Percentiles rank a stretch among this genome's conserved stretches.
Conservation (phyloP, 2,113 vertebrate species). For the Lamprotornis superbus region DNA sequence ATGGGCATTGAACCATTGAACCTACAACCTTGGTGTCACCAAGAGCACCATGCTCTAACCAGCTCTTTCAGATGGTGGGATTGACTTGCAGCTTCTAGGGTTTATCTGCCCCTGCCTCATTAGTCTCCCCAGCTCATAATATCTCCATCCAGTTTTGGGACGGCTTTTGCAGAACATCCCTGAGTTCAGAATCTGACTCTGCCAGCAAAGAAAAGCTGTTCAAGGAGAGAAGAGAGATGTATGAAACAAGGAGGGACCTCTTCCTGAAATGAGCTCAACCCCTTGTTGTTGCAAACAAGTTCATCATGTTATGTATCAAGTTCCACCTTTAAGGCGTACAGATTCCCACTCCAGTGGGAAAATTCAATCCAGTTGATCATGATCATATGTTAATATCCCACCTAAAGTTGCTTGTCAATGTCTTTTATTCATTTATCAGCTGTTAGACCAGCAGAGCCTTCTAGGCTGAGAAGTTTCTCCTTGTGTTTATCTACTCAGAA, state of each 20-base stretch:
- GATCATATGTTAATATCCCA: not conserved
- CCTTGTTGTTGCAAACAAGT: not conserved
- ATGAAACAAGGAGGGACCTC: not conserved
- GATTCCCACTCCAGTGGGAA: not conserved
- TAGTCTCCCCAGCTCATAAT: not conserved
- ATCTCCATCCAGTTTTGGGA: not conserved
- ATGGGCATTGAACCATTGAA: not conserved
- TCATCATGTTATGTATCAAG: not conserved
- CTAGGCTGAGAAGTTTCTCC: not conserved
- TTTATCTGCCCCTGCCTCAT: not conserved
- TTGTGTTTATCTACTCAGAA: not conserved
- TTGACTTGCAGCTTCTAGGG: not conserved
- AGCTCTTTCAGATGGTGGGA: not conserved
- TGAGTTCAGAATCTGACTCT: not conserved
- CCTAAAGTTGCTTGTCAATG: not conserved
- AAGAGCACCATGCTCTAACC: not conserved
- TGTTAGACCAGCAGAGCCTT: not conserved
- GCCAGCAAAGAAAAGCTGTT: not conserved
- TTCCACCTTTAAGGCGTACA: not conserved
- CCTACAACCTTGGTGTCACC: not conserved
- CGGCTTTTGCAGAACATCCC: not conserved
- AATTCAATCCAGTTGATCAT: not conserved
- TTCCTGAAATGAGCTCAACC: not conserved
- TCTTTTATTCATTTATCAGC: not conserved
- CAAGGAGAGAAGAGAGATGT: not conserved